Percentiles rank a stretch among this genome's conserved stretches.
These are phyloP conservation scores for Melinopterus prodromus DNA, from an alignment of 2,888 invertebrate species.

Conservation along the genomic window DNA sequence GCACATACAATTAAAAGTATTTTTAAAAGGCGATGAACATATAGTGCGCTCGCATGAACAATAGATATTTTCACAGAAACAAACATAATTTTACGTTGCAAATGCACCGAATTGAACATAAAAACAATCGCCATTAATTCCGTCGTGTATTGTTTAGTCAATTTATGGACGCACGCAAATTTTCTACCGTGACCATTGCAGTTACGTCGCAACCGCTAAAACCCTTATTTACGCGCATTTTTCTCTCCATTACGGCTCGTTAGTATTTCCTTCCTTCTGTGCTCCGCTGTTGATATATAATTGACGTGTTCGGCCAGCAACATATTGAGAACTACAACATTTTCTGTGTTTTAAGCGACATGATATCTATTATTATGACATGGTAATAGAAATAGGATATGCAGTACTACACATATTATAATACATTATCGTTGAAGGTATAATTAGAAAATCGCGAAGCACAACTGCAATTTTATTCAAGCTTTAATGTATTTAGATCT, in stretches of 20 bases:
- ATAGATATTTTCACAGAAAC: background rate
- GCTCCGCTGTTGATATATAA: background rate
- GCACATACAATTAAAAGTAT: background rate
- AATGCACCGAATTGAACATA: background rate
- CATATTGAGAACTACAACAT: background rate
- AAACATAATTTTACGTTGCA: background rate
- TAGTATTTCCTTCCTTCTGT: background rate
- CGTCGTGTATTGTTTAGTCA: background rate
- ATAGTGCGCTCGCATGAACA: background rate
- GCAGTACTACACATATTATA: background rate
- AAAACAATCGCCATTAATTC: conserved; percentile 4
- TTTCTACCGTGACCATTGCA: background rate
- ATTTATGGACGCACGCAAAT: background rate
- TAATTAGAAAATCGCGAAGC: too few species aligned
- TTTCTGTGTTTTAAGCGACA: background rate
- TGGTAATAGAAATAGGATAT: background rate
- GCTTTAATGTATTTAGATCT: too few species aligned
- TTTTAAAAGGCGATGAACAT: background rate
- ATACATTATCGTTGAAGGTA: too few species aligned
- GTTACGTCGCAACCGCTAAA: background rate
- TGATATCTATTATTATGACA: background rate
- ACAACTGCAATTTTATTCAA: too few species aligned
- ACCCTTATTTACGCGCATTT: background rate
- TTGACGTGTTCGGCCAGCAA: background rate
- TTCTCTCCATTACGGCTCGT: background rate